Conservation (phyloP, 1,140 invertebrate species). For the Habropoda laboriosa region DNA sequence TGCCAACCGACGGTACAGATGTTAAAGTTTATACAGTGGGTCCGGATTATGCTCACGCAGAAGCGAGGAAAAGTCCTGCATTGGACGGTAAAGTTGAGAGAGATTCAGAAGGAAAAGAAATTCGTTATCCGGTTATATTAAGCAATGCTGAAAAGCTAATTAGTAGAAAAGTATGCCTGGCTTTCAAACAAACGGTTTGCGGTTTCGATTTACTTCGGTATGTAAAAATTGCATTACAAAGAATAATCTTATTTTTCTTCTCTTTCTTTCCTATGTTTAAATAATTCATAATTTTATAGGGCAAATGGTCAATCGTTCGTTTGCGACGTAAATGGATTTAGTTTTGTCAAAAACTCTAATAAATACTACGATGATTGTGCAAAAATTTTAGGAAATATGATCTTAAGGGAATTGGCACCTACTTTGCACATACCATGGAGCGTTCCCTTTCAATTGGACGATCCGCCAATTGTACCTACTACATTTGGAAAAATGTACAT, state of each 20-base stretch:
- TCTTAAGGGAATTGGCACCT: conserved; percentile 95
- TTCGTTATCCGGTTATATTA: conserved; percentile 98
- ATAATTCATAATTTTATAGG: conserved; percentile 81
- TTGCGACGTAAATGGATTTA: conserved; percentile 99
- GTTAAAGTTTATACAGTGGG: conserved; percentile 95
- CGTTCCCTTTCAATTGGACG: conserved; percentile 97
- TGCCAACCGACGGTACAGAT: conserved; percentile 97
- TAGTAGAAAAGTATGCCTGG: conserved; percentile 97
- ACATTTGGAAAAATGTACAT: conserved; percentile 98
- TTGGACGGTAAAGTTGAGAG: conserved; percentile 99
- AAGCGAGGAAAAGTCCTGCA: conserved; percentile 98
- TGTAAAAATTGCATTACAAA: conserved; percentile 45
- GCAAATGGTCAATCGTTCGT: conserved; percentile 99
- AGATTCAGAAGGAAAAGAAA: conserved; percentile 99
- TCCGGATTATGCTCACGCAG: conserved; percentile 99
- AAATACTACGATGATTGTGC: conserved; percentile 99
- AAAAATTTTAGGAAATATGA: conserved; percentile 97
- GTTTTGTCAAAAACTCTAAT: conserved; percentile 99
- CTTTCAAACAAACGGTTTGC: conserved; percentile 99
- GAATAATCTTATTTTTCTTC: too few species aligned
- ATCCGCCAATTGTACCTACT: conserved; percentile 99
- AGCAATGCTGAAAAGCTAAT: conserved; percentile 99
- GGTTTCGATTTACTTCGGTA: conserved; percentile 98
- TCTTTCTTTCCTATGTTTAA: not conserved
- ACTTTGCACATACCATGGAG: conserved; percentile 98